Percentiles rank a stretch among this genome's conserved stretches.
phyloP scores from a whole-genome alignment of 2,113 vertebrate species.

The Ciconia stormi region DNA sequence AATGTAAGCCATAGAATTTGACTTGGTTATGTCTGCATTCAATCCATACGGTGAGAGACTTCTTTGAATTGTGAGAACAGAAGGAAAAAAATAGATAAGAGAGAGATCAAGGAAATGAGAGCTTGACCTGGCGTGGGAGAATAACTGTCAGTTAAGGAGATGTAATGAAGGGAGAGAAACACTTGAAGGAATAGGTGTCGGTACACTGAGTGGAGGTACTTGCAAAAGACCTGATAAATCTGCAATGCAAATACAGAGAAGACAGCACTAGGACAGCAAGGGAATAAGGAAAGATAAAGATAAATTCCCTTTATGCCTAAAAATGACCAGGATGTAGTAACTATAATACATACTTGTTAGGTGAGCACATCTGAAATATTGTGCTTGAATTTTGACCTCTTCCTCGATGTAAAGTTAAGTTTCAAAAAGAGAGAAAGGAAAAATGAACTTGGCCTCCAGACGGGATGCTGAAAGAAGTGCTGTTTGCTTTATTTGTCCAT shows the following conservation, averaged over 20 bases:
- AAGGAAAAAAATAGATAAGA: not conserved
- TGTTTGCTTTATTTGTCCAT: not conserved
- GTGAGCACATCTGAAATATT: not conserved
- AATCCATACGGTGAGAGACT: not conserved
- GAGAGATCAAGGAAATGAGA: not conserved
- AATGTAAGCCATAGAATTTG: not conserved
- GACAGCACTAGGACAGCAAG: not conserved
- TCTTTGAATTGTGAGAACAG: not conserved
- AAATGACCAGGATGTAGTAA: not conserved
- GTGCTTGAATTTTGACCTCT: not conserved
- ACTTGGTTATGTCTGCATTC: not conserved
- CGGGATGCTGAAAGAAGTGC: not conserved
- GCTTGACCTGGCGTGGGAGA: not conserved
- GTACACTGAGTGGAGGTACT: not conserved
- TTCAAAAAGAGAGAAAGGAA: not conserved
- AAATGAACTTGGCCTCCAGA: not conserved
- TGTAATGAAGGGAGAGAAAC: not conserved
- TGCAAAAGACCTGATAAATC: not conserved
- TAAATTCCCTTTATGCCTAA: not conserved
- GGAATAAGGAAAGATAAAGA: not conserved
- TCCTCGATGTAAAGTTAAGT: not conserved
- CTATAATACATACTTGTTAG: not conserved
- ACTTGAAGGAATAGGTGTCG: not conserved
- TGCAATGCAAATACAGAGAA: not conserved
- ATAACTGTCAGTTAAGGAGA: not conserved